Evolutionary conservation across 2,797 vertebrate genomes (phyloP), one percentile per base, ranked within the genome.

Genomic region (Coracias cyanogaster): DNA sequence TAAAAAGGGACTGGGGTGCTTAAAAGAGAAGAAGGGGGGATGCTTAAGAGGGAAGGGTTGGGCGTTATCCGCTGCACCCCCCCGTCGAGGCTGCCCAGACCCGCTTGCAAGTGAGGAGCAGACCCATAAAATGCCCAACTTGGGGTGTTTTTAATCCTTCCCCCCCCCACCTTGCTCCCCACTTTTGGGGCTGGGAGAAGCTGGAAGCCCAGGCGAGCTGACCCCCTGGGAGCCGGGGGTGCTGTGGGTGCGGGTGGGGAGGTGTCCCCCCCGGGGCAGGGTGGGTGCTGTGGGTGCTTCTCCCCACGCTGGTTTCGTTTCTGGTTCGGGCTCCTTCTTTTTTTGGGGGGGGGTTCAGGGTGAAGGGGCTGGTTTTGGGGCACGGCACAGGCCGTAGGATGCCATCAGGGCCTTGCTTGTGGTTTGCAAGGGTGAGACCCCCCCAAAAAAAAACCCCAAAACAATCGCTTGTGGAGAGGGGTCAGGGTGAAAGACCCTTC

Each of bases 341-440:
- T 24, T 33, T 15, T 8, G 24, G 16, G 16, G 7, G 10, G n/a
- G n/a, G 41, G 5, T 5, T 35, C 51, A 24, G 26, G 3, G 15
- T 4, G 29, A 4, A 3, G 1, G 10, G 17, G 10, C 5, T 15
- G 33, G 5, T 4, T 67, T 89, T 49, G 0, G 5, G 22, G 19
- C 24, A 14, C 3, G 6, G 41, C 7, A 1, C 21, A 35, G n/a
- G 49, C 66, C 7, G 4, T 18, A 10, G 33, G 29, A 37, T 35
- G 10, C 19, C 25, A 1, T 1, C 1, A 0, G 25, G 35, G 85
- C 69, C 77, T 76, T 61, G 26, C 0, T 2, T 3, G 2, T 14
- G 29, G 7, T 12, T 77, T 9, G 18, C 7, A 5, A 19, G 2
- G 21, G 12, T 1, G 4, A 64, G 5, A 82, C 19, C 17, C 24